Percentiles rank a stretch among this genome's conserved stretches.
Evolutionary conservation across 2,888 invertebrate genomes (phyloP).

Genomic region (Diabrotica balteata): DNA sequence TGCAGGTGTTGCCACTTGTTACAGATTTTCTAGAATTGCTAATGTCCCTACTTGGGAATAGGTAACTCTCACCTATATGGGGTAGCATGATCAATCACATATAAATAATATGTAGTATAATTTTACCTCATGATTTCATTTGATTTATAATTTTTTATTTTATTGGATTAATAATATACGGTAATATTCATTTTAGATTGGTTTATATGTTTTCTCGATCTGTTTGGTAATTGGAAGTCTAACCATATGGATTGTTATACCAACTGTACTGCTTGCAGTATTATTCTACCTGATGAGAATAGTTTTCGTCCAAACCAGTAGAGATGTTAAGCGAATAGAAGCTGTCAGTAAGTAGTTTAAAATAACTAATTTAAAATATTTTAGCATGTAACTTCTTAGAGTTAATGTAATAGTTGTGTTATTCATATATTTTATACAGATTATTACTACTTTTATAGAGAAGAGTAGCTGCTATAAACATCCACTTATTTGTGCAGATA

Average conservation of each 20-base stretch:
- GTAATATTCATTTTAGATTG: conserved; percentile 34
- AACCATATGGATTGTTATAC: conserved; percentile 72
- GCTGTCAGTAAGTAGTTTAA: conserved; percentile 66
- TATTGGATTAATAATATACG: too few species aligned
- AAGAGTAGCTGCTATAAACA: background rate
- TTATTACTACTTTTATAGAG: too few species aligned
- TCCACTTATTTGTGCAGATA: background rate
- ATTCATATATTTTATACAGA: background rate
- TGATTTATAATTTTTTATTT: too few species aligned
- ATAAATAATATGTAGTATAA: too few species aligned
- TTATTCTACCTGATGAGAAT: conserved; percentile 70
- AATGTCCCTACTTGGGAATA: too few species aligned
- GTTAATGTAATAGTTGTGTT: background rate
- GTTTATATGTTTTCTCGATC: conserved; percentile 38
- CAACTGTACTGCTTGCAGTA: conserved; percentile 68
- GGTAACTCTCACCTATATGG: too few species aligned
- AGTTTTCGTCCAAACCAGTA: conserved; percentile 74
- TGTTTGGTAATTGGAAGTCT: conserved; percentile 73
- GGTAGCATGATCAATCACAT: too few species aligned
- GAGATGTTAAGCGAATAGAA: conserved; percentile 74
- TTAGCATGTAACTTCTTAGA: conserved; percentile 55
- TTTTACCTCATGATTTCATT: too few species aligned
- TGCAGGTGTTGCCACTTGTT: too few species aligned
- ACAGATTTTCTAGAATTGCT: too few species aligned
- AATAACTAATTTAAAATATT: background rate